Conservation (phyloP, 1,140 invertebrate genomes). For the Cydia amplana region DNA sequence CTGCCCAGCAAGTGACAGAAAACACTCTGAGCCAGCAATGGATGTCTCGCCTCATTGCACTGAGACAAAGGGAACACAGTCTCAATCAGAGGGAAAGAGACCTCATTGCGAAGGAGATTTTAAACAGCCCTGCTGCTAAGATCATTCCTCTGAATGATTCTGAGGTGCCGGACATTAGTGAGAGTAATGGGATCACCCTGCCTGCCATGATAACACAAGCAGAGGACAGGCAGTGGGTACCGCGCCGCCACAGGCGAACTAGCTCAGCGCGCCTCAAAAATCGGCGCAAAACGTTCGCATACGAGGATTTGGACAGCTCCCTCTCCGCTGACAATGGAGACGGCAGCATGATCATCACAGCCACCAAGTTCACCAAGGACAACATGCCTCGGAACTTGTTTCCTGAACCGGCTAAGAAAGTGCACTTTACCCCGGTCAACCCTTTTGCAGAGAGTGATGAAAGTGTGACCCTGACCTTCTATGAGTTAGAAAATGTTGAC, state of each 20-base stretch:
- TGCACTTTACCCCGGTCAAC: conserved; percentile 72
- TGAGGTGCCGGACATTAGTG: conserved; percentile 33
- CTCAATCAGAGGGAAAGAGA: conserved; percentile 72
- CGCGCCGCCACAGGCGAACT: conserved; percentile 54
- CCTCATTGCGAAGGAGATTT: conserved; percentile 71
- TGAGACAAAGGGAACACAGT: conserved; percentile 71
- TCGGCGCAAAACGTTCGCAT: conserved; percentile 63
- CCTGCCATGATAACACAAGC: conserved; percentile 64
- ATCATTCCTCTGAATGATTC: conserved; percentile 48
- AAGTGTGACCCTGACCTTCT: conserved; percentile 75
- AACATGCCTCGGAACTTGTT: conserved; percentile 74
- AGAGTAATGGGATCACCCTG: conserved; percentile 71
- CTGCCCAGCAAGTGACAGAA: conserved; percentile 68
- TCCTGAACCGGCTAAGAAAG: conserved; percentile 67
- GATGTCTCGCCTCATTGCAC: conserved; percentile 69
- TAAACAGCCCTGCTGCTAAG: conserved; percentile 61
- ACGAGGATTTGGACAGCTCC: conserved; percentile 80
- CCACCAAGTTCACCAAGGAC: conserved; percentile 75
- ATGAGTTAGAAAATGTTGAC: conserved; percentile 70
- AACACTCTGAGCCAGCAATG: conserved; percentile 73
- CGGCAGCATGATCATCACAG: conserved; percentile 78
- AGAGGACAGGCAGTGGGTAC: conserved; percentile 47
- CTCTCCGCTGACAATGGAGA: conserved; percentile 80
- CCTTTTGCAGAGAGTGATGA: conserved; percentile 76
- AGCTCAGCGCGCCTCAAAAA: conserved; percentile 54